Conservation (phyloP, 2,888 invertebrate species). For the Resseliella maxima region DNA sequence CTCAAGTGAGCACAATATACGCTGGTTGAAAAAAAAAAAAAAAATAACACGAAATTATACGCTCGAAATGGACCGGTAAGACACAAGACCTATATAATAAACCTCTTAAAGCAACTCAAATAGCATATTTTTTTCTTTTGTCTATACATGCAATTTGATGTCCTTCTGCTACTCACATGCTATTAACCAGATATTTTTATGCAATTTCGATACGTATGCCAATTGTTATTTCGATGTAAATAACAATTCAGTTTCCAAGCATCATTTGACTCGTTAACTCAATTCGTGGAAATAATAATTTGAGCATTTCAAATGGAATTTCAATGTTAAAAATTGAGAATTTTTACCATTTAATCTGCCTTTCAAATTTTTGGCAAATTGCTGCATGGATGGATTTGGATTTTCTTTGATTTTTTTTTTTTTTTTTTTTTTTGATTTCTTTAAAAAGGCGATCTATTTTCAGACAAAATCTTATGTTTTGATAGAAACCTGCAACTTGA, state of each 20-base stretch:
- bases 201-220: not conserved
- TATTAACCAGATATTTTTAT: not conserved
- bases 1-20: not conserved
- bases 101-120: conserved; percentile 16
- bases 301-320: not conserved
- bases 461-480: too few species aligned
- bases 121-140: too few species aligned
- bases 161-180: not conserved
- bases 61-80: conserved; percentile 23
- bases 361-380: too few species aligned
- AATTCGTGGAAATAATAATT: not conserved
- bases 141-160: not conserved
- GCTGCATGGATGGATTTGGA: too few species aligned
- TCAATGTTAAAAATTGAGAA: not conserved
- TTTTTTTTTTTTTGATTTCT: too few species aligned
- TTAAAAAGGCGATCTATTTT: too few species aligned
- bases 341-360: too few species aligned
- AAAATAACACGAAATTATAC: conserved; percentile 11
- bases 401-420: too few species aligned
- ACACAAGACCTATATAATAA: not conserved
- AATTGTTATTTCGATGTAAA: not conserved
- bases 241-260: not conserved
- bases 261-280: not conserved
- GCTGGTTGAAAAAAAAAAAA: not conserved
- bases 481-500: too few species aligned